Evolutionary conservation across 2,113 vertebrate genomes (phyloP).

Genomic region (Phalacrocorax aristotelis): DNA sequence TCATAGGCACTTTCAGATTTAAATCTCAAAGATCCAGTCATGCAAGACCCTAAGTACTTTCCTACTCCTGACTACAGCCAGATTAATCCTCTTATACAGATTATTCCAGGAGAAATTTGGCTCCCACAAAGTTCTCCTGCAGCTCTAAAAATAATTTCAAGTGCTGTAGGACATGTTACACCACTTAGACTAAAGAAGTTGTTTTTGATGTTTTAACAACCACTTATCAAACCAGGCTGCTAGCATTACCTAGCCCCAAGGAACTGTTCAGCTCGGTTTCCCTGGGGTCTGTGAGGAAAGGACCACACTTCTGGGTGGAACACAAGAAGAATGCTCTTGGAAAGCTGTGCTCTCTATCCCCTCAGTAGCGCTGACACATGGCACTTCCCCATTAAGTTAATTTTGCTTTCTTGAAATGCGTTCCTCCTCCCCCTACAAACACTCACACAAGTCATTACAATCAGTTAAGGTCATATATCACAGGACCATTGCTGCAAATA

Average conservation of each 20-base stretch:
- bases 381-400: background rate
- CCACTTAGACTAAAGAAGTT: background rate
- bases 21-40: background rate
- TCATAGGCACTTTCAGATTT: background rate
- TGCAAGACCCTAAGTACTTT: slow-evolving; percentile 29
- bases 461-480: background rate
- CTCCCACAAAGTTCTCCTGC: background rate
- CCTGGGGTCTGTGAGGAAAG: background rate
- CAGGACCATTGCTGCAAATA: background rate
- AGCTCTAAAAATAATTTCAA: background rate
- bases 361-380: background rate
- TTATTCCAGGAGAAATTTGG: slow-evolving; percentile 35
- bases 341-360: background rate
- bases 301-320: background rate
- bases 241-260: background rate
- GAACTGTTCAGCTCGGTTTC: background rate
- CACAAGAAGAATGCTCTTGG: background rate
- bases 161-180: background rate
- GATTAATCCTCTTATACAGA: slow-evolving; percentile 37
- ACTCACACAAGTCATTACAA: background rate
- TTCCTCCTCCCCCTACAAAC: background rate
- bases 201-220: background rate
- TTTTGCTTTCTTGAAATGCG: background rate
- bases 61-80: slow-evolving; percentile 3
- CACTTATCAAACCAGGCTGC: background rate